Evolutionary conservation across 2,888 invertebrate genomes (phyloP).

Genomic region (Odontocolon sp.): DNA sequence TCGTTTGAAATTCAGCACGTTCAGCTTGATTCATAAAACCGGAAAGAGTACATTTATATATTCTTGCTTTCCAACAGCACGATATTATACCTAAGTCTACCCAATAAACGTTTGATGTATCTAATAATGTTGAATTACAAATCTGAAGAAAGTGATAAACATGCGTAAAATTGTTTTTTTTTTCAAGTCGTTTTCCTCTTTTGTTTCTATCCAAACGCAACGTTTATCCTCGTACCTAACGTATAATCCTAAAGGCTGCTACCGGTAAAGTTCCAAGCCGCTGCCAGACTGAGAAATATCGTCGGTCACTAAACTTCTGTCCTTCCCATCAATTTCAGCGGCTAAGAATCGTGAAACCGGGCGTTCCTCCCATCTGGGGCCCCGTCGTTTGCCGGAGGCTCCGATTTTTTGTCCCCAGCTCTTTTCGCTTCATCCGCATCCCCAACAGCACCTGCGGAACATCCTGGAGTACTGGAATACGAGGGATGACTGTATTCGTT

Average conservation of each 20-base stretch:
- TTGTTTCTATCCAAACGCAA: slow-evolving; percentile 10
- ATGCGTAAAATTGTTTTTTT: no score
- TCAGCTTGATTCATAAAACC: slow-evolving; percentile 53
- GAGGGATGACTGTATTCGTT: slow-evolving; percentile 13
- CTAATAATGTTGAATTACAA: no score
- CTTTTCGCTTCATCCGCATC: slow-evolving; percentile 26
- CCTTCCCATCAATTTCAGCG: slow-evolving; percentile 73
- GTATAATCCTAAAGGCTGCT: slow-evolving; percentile 48
- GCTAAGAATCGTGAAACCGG: slow-evolving; percentile 69
- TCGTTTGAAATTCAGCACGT: slow-evolving; percentile 45
- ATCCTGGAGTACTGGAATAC: slow-evolving; percentile 30
- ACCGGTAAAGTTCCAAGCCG: slow-evolving; percentile 45
- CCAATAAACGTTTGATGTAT: no score
- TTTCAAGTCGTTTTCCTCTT: slow-evolving; percentile 18
- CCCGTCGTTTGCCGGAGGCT: slow-evolving; percentile 64
- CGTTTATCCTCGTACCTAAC: slow-evolving; percentile 27
- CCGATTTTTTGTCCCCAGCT: slow-evolving; percentile 67
- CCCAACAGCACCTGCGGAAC: slow-evolving; percentile 54
- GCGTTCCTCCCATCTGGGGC: slow-evolving; percentile 58
- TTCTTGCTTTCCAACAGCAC: neutral
- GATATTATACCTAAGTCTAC: slow-evolving; percentile 17
- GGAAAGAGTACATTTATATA: slow-evolving; percentile 37
- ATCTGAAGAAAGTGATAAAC: no score
- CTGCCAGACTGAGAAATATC: slow-evolving; percentile 68
- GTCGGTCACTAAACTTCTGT: slow-evolving; percentile 73